phyloP scores from a whole-genome alignment of 2,797 vertebrate species.

The Rhynchonycteris naso region DNA sequence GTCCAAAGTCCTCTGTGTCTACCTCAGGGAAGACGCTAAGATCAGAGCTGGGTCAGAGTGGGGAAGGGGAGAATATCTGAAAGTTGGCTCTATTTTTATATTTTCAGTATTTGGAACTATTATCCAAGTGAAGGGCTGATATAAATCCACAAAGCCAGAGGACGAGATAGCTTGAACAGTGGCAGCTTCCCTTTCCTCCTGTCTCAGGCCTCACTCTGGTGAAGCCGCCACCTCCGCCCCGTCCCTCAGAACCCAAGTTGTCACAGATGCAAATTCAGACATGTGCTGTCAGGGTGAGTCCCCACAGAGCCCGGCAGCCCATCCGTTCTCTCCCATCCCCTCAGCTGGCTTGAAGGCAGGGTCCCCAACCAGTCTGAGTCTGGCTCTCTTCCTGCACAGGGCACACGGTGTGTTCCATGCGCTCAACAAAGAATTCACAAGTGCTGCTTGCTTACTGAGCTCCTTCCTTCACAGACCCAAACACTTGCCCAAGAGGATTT shows the following conservation, averaged over 20 bases:
- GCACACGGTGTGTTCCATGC: neutral
- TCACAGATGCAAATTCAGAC: neutral
- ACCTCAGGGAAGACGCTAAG: neutral
- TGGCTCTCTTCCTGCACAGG: neutral
- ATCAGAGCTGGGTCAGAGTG: neutral
- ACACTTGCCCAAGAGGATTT: neutral
- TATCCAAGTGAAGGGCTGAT: neutral
- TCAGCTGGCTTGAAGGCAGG: neutral
- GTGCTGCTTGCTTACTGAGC: neutral
- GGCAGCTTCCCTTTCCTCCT: neutral
- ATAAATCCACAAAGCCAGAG: conserved; percentile 27
- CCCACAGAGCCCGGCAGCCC: neutral
- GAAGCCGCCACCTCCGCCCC: neutral
- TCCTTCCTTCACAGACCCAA: neutral
- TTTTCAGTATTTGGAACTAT: neutral
- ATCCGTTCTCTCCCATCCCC: fast-evolving
- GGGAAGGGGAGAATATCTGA: neutral
- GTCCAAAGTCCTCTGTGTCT: neutral
- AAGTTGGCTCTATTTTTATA: neutral
- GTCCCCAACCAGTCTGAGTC: neutral
- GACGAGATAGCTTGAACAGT: neutral
- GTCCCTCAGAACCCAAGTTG: neutral
- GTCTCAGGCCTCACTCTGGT: neutral
- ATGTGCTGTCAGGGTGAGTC: neutral
- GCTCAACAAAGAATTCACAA: neutral